Evolutionary conservation across 2,888 invertebrate genomes (phyloP).

Genomic region (Calliopum simillimum): DNA sequence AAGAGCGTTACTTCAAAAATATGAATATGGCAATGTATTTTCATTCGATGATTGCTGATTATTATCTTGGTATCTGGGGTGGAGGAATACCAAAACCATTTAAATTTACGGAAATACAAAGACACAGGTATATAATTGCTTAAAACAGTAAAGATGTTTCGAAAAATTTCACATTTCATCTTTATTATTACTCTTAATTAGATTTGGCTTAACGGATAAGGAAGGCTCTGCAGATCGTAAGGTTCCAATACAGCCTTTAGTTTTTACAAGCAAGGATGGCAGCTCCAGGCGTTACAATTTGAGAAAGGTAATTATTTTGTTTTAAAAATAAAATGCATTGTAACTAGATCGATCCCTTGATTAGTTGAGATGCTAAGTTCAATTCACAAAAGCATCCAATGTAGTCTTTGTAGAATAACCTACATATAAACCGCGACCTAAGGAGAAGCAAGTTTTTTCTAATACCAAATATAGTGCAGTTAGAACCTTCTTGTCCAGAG

Average conservation of each 20-base stretch:
- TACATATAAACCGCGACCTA: too few species aligned
- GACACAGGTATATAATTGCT: conserved; percentile 75
- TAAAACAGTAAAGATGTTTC: background rate
- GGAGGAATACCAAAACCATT: conserved; percentile 95
- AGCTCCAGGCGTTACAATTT: conserved; percentile 91
- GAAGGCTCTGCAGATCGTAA: conserved; percentile 93
- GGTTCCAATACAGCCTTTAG: conserved; percentile 93
- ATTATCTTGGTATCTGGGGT: conserved; percentile 97
- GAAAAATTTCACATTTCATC: background rate
- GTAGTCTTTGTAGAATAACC: too few species aligned
- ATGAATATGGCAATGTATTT: conserved; percentile 97
- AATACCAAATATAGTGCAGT: too few species aligned
- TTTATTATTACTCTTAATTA: background rate
- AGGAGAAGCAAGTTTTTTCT: too few species aligned
- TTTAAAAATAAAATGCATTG: too few species aligned
- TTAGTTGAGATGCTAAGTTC: too few species aligned
- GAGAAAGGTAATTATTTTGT: conserved; percentile 77
- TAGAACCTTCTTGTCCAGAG: too few species aligned
- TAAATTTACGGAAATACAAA: conserved; percentile 96
- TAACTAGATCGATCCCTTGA: too few species aligned
- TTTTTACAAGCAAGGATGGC: conserved; percentile 91
- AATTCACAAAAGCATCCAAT: too few species aligned
- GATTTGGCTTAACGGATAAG: conserved; percentile 74
- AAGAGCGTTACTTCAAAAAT: conserved; percentile 96
- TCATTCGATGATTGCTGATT: conserved; percentile 98